A percentile compares a stretch with the other conserved stretches of the same genome.
Evolutionary conservation across 2,888 invertebrate species (phyloP).

Genomic region (Eupithecia subfuscata): DNA sequence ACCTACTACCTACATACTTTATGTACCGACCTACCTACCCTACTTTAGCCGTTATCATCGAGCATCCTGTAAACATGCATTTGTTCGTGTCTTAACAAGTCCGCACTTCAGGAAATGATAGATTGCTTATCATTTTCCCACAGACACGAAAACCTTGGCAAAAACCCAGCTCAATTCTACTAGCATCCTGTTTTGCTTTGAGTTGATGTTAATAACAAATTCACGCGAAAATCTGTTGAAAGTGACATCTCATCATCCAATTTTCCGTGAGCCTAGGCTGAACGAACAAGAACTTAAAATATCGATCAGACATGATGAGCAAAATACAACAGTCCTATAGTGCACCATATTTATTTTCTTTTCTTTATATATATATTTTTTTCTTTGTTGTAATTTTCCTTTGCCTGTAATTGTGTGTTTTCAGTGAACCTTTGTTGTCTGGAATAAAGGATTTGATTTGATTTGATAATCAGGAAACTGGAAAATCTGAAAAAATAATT

Average conservation of each 20-base stretch:
- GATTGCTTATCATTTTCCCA: conserved; percentile 25
- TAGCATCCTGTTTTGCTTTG: neutral
- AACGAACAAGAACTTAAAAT: neutral
- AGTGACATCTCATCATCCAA: neutral
- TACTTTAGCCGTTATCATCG: conserved; percentile 11
- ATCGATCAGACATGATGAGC: neutral
- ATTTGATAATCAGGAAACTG: neutral
- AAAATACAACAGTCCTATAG: no score
- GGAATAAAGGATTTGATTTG: no score
- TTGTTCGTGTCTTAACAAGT: conserved; percentile 35
- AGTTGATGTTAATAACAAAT: neutral
- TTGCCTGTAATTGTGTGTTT: no score
- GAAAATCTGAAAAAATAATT: neutral
- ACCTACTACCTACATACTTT: neutral
- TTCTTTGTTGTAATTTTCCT: no score
- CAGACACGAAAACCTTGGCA: conserved; percentile 22
- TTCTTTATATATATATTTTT: no score
- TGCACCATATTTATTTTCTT: no score
- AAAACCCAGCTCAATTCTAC: neutral
- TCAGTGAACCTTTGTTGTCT: no score
- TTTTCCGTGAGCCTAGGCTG: neutral
- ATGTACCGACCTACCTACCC: neutral
- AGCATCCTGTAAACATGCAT: conserved; percentile 28
- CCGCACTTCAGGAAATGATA: conserved; percentile 25
- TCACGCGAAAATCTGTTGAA: neutral